Conservation (phyloP, 2,797 vertebrate genomes). For the Micropoecilia bifurca region DNA sequence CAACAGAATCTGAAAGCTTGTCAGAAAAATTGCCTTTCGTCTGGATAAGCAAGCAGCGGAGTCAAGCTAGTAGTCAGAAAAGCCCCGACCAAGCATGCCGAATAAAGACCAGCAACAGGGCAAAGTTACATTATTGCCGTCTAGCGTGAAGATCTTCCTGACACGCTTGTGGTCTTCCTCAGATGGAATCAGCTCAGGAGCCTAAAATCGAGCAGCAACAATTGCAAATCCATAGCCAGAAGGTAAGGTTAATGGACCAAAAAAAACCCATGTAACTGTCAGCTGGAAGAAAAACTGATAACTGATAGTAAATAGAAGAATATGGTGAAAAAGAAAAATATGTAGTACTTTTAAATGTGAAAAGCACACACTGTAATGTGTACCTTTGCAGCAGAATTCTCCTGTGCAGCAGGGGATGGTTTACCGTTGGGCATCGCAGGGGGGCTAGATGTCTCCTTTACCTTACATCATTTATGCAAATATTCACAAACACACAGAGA, state of each 20-base stretch:
- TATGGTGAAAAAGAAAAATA: not conserved
- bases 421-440: conserved; percentile 58
- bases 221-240: conserved; percentile 29
- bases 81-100: conserved; percentile 21
- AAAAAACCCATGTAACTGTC: not conserved
- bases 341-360: conserved; percentile 3
- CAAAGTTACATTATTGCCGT: conserved; percentile 77
- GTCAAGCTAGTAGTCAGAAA: conserved; percentile 11
- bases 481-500: conserved; percentile 45
- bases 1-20: conserved; percentile 9
- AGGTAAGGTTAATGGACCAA: conserved; percentile 17
- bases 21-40: conserved; percentile 20
- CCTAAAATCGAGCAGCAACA: conserved; percentile 73
- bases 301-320: conserved; percentile 5
- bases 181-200: conserved; percentile 73
- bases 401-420: conserved; percentile 27
- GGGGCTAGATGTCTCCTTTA: conserved; percentile 65
- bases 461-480: conserved; percentile 56
- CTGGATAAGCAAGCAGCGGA: conserved; percentile 17
- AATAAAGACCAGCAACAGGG: conserved; percentile 29
- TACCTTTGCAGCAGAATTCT: conserved; percentile 32
- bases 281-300: conserved; percentile 14
- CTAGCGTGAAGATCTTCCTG: conserved; percentile 88
- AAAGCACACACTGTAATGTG: conserved; percentile 20
- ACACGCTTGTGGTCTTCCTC: conserved; percentile 89